Base-by-base conservation (phyloP, 2,797 vertebrate genomes). In the Tarsius wallacei region DNA sequence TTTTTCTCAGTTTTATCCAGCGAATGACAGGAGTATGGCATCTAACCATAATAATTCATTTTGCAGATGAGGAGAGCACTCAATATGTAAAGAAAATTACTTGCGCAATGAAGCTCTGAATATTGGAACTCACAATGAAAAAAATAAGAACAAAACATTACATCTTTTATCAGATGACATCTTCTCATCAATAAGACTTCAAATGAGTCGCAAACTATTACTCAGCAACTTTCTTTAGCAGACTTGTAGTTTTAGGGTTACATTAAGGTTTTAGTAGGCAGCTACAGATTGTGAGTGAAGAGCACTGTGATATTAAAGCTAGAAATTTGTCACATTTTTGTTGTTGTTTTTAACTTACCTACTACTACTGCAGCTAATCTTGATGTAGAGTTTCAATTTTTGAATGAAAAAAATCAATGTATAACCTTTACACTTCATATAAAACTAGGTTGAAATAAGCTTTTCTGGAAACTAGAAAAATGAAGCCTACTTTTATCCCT, bases 161-260 rank as follows among this genome's bases (percentile, higher is more conserved):
- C 57, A 87, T 95, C 53, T 82, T 97, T 83, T 97, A 97, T 42
- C 93, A 96, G 85, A 87, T 22, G 92, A 68, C 84, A 88, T 53
- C 2, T 51, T 87, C 68, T 94, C 53, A 55, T 76, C 26, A 57
- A 88, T 31, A 21, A 89, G 82, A 80, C 7, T 63, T 97, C 81
- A 91, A 61, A 36, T 71, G 31, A 49, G 74, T 80, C 93, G 97
- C 71, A 49, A 26, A 71, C 82, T 97, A 85, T 81, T 80, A 63
- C 24, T 84, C 76, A 94, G 91, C 85, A 90, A 90, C 22, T 59
- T 93, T 68, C 76, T 78, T 64, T 49, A 91, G 70, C 49, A 94
- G 76, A 96, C 47, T 86, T 80, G 21, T 2, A 93, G 2, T 90
- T 92, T 90, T 76, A 85, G 88, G 19, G 81, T 93, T 71, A 57